Evolutionary conservation across 2,113 vertebrate species (phyloP), one percentile per base, ranked within the genome.

Genomic region (Lathamus discolor): DNA sequence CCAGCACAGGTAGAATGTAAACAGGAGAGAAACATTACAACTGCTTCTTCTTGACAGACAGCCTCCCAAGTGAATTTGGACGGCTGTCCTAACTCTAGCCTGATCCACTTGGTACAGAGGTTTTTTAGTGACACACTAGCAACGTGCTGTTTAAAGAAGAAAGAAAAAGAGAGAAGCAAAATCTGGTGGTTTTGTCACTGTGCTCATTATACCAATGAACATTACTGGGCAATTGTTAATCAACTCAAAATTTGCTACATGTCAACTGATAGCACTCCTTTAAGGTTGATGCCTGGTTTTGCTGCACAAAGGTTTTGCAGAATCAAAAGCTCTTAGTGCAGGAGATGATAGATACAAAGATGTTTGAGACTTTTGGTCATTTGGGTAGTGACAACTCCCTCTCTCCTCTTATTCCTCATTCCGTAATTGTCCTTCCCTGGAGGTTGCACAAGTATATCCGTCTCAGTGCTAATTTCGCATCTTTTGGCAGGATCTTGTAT

Each of bases 1-100:
- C 63, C 80, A 88, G 86, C 31, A 92, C 97, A 97, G 90, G 96
- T 97, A 96, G 79, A 85, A 90, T 44, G 83, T 86, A 95, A 96
- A 96, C 76, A 94, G 48, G 31, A 95, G 78, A 92, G 73, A 93
- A 95, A 78, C 48, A 83, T 82, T 86, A 93, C 82, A 95, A 86
- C 70, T 68, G 51, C 63, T 80, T 86, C 62, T 90, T 86, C 54
- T 52, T 94, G 88, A 96, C 33, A 95, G 81, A 62, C 54, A 79
- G 39, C 49, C 35, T 92, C 39, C 41, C 22, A 84, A 74, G 28
- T 84, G 43, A 91, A 67, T 91, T 87, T 93, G 63, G 22, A 70
- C 73, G 78, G 27, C 74, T 84, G 27, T 95, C 44, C 54, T 88
- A 68, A 68, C 63, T 74, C 22, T 67, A 67, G 46, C 23, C 59